phyloP scores from a whole-genome alignment of 2,113 vertebrate genomes.

The Seriola aureovittata region DNA sequence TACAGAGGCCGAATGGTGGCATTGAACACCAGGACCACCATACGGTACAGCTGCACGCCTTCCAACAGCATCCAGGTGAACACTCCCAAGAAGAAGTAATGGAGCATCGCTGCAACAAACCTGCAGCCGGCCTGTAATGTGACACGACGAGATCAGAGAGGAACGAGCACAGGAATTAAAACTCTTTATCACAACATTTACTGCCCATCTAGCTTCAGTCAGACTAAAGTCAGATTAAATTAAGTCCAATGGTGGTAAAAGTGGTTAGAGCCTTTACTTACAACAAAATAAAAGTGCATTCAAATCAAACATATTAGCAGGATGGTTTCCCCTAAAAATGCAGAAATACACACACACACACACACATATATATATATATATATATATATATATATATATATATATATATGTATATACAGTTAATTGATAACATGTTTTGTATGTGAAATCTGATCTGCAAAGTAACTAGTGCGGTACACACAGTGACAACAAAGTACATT shows the following conservation, averaged over 20 bases:
- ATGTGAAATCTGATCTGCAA: no score
- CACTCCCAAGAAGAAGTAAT: slow-evolving; percentile 89
- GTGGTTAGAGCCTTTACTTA: no score
- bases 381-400: no score
- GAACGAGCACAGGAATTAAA: not conserved
- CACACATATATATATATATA: no score
- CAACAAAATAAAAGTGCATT: not conserved
- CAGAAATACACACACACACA: no score
- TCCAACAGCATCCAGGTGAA: slow-evolving; percentile 93
- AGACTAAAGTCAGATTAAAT: not conserved
- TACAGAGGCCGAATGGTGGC: slow-evolving; percentile 82
- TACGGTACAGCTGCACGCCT: slow-evolving; percentile 91
- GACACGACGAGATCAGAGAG: not conserved
- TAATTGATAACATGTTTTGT: no score
- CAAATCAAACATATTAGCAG: not conserved
- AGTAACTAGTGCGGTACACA: no score
- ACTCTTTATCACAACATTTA: not conserved
- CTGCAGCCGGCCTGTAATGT: slow-evolving; percentile 83
- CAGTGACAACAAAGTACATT: no score
- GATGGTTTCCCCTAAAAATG: not conserved
- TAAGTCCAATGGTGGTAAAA: no score
- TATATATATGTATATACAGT: no score
- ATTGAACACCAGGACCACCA: slow-evolving; percentile 91
- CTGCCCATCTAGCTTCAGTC: no score
- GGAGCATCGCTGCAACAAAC: slow-evolving; percentile 87